Evolutionary conservation across 2,888 invertebrate genomes (phyloP).

Genomic region (Campoplex nolae): DNA sequence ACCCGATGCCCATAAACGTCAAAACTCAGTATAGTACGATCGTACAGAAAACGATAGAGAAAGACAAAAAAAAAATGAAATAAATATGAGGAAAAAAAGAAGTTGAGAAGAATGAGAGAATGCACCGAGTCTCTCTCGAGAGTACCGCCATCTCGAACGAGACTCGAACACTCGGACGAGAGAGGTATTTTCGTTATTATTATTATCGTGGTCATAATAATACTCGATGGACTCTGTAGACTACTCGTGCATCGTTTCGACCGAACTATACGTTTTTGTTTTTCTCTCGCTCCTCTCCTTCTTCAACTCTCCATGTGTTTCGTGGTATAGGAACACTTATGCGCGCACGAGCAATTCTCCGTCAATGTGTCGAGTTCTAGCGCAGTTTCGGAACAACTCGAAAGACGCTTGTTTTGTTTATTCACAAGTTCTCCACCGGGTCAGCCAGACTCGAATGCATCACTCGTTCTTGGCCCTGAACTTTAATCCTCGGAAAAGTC

Average conservation of each 20-base stretch:
- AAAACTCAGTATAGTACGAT: not conserved
- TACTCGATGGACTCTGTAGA: slow-evolving; percentile 50
- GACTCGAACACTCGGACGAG: slow-evolving; percentile 51
- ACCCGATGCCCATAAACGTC: slow-evolving; percentile 20
- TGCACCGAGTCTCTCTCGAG: slow-evolving; percentile 35
- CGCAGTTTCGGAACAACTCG: not conserved
- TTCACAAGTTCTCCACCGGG: slow-evolving; percentile 1
- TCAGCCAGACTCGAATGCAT: not conserved
- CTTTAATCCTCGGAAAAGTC: not conserved
- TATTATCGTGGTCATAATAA: slow-evolving; percentile 55
- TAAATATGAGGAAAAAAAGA: slow-evolving; percentile 10
- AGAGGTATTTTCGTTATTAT: slow-evolving; percentile 53
- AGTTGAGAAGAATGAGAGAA: not conserved
- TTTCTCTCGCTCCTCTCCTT: not conserved
- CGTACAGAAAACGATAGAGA: not conserved
- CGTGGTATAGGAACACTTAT: slow-evolving; percentile 6
- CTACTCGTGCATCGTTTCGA: slow-evolving; percentile 49
- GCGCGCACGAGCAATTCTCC: slow-evolving; percentile 48
- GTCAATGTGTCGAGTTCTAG: slow-evolving; percentile 46
- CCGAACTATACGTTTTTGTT: slow-evolving; percentile 7
- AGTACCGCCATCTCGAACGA: slow-evolving; percentile 60
- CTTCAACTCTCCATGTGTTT: slow-evolving; percentile 10
- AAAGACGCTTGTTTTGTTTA: slow-evolving; percentile 1
- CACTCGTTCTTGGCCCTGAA: not conserved
- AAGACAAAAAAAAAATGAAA: not conserved